Evolutionary conservation across 2,888 invertebrate genomes (phyloP), one percentile per base, ranked within the genome.

Genomic region (Tipula confusa): DNA sequence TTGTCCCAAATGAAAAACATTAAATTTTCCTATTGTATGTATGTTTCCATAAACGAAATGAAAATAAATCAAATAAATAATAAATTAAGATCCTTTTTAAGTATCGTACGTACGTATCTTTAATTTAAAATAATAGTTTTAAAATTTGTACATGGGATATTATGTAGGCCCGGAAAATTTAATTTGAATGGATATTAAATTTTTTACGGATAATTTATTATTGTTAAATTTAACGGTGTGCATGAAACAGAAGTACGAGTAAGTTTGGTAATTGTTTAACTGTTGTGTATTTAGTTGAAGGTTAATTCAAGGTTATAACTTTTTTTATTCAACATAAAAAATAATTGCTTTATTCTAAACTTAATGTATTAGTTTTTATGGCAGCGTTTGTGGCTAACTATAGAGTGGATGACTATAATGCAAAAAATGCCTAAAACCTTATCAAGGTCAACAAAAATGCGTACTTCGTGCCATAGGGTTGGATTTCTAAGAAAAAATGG

Each of bases 51-150:
- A 43, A 64, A 64, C 2, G 24, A 64, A 9, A 64, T 64, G 24
- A 64, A 64, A 9, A 24, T 43, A 43, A 43, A 43, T 43, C 43
- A 43, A n/a, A 43, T 64, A 64, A 64, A 64, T 64, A 64, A 64
- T 64, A 64, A 64, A 64, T 64, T 24, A 64, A 24, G 64, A 64
- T 64, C 24, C 7, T 64, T 24, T 64, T 64, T 9, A 64, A n/a
- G 43, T 43, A 43, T 0, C 31, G 31, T 31, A 31, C 31, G 4
- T 43, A 43, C n/a, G n/a, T 43, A 24, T 24, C 7, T 9, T 24
- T 64, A 64, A 64, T 64, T 18, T 24, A 64, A 64, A 64, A 64
- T 64, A 64, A 64, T 64, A 64, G 64, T 24, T 64, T 64, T 64
- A 24, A 64, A 64, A 24, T 64, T 64, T 64, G 1, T 36, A 36